Evolutionary conservation across 2,113 vertebrate genomes (phyloP), one percentile per base, ranked within the genome.

Genomic region (Coreoperca whiteheadi): DNA sequence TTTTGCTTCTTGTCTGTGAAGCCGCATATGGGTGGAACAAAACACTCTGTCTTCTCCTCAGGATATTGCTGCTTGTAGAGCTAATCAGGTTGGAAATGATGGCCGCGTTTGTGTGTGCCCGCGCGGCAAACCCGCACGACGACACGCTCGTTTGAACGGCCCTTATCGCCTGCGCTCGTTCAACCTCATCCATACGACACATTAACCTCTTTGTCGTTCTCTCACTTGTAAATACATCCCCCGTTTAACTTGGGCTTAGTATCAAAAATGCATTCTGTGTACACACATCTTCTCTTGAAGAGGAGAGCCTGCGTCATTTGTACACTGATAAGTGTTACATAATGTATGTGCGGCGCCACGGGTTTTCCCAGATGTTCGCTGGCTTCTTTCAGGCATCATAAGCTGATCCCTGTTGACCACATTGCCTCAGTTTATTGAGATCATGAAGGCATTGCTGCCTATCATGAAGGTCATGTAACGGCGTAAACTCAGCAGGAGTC

Each of bases 31-130:
- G 87, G 84, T 79, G 81, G 77, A 92, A 90, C 82, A 91, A 91
- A 93, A 86, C 86, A 87, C 68, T 82, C 70, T 10, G 72, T 87
- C 86, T 89, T 64, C 77, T 74, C 83, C 69, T 89, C 82, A 80
- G 89, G 88, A 91, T 91, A 90, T 91, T 88, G 63, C 87, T 60
- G 89, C 89, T 89, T 91, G 87, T 89, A 74, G 69, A 89, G 82
- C 88, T 89, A 89, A 93, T 93, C 86, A 88, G 82, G 82, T 79
- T 89, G 74, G 70, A 85, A 85, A 84, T 88, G 74, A 90, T 79
- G 88, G 48, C 9, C 50, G 23, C 68, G 74, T 61, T 51, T 34
- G 46, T 74, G 77, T 12, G 53, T 18, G 15, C 10, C n/a, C 3
- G 25, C 32, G 8, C 34, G 50, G 6, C 79, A 53, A 74, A 83